These are phyloP conservation scores for Ibycter americanus DNA, from an alignment of 2,797 vertebrate species.

Conservation along the genomic window DNA sequence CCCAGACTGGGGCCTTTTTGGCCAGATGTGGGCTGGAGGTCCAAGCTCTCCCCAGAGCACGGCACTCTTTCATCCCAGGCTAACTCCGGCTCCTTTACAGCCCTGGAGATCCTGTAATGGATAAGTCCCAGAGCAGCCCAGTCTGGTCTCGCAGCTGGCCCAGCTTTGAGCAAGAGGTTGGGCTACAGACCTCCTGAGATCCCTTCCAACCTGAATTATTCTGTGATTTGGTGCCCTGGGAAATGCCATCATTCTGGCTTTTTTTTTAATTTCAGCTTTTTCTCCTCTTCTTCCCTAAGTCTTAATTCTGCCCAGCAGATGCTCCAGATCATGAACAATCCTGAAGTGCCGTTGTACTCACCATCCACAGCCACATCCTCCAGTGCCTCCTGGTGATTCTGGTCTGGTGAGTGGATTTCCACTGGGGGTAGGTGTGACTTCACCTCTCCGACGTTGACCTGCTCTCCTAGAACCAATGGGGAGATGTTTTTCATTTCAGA, in stretches of 20 bases:
- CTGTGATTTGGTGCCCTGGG: background rate
- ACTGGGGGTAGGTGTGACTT: background rate
- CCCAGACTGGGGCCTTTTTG: background rate
- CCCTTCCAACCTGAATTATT: background rate
- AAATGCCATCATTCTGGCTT: background rate
- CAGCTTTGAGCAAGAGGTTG: background rate
- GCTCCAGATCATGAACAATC: background rate
- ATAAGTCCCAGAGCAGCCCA: background rate
- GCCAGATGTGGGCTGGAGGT: background rate
- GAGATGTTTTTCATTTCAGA: background rate
- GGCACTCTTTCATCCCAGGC: background rate
- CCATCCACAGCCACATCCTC: background rate
- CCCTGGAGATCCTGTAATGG: background rate
- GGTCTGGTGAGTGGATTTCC: background rate
- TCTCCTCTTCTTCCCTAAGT: background rate
- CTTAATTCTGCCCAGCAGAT: background rate
- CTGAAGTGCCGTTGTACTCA: fast-evolving
- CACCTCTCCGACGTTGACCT: background rate
- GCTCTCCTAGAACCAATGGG: background rate
- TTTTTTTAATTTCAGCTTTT: background rate
- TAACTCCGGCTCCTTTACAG: background rate
- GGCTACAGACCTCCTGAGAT: too few relatives aligned
- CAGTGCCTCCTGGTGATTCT: background rate
- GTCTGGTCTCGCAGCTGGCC: background rate
- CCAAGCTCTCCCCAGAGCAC: background rate